phyloP scores from a whole-genome alignment of 2,113 vertebrate genomes.

The Bettongia penicillata region DNA sequence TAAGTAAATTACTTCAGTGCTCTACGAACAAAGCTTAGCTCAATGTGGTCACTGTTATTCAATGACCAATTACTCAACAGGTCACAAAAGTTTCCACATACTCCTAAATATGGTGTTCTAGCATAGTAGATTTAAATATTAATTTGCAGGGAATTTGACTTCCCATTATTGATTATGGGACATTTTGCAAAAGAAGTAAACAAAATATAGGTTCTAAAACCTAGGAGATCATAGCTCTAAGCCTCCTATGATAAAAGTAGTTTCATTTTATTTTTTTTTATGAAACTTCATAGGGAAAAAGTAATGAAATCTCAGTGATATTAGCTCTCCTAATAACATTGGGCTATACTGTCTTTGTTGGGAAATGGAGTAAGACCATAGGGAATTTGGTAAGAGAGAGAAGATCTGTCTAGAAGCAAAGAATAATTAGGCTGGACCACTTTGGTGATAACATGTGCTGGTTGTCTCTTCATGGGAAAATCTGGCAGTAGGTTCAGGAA shows the following conservation, averaged over 20 bases:
- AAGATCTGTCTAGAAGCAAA: slow-evolving; percentile 12
- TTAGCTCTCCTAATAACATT: slow-evolving; percentile 5
- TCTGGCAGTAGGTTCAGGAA: slow-evolving; percentile 6
- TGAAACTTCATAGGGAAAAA: slow-evolving; percentile 15
- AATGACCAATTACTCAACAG: slow-evolving; percentile 1
- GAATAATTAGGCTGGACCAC: background rate
- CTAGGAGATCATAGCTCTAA: background rate
- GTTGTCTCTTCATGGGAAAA: background rate
- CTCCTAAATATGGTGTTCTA: background rate
- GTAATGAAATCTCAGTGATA: slow-evolving; percentile 10
- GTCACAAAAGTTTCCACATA: background rate
- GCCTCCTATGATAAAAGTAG: background rate
- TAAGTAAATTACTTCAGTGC: slow-evolving; percentile 6
- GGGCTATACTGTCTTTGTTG: background rate
- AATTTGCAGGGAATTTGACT: slow-evolving; percentile 1
- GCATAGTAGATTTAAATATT: background rate
- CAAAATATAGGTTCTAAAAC: background rate
- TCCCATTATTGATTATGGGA: background rate
- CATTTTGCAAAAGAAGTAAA: background rate
- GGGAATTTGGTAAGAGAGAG: background rate
- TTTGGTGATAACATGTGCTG: background rate
- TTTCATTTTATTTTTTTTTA: slow-evolving; percentile 9
- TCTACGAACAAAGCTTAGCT: slow-evolving; percentile 14
- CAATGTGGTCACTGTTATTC: slow-evolving; percentile 14
- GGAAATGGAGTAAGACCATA: background rate